Evolutionary conservation across 2,888 invertebrate genomes (phyloP).

Genomic region (Aspidiotus rigidus): DNA sequence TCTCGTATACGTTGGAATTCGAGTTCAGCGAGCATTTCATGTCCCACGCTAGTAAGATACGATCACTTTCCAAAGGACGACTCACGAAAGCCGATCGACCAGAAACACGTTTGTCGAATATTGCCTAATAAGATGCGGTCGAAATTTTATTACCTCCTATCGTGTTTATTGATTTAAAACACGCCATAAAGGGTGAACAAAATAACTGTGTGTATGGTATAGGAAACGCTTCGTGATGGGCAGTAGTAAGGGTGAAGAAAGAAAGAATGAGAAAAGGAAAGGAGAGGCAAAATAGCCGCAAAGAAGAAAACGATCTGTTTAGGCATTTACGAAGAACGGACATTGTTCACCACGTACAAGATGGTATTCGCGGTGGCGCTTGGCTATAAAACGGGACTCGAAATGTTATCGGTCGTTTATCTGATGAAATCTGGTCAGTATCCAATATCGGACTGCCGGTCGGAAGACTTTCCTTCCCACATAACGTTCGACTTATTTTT

Average conservation of each 20-base stretch:
- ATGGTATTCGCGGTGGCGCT: background rate
- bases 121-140: background rate
- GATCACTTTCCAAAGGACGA: too few relatives aligned
- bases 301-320: conserved; percentile 1
- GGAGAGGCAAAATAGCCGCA: background rate
- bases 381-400: conserved; percentile 10
- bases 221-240: too few relatives aligned
- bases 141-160: conserved; percentile 18
- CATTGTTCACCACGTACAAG: background rate
- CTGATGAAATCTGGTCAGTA: conserved; percentile 27
- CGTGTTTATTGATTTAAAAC: conserved; percentile 32
- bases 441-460: conserved; percentile 23
- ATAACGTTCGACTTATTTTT: conserved; percentile 15
- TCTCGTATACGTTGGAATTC: too few relatives aligned
- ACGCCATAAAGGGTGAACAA: conserved; percentile 14
- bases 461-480: conserved; percentile 4
- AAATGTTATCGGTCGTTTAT: conserved; percentile 27
- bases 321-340: background rate
- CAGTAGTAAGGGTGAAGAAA: background rate
- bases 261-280: background rate
- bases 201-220: too few relatives aligned
- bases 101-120: background rate
- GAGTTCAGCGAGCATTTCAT: too few relatives aligned
- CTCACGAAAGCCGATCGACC: too few relatives aligned
- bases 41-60: too few relatives aligned